Percentiles rank a stretch among this genome's conserved stretches.
phyloP scores from a whole-genome alignment of 2,888 invertebrate species.

The Lepidonotus clava region DNA sequence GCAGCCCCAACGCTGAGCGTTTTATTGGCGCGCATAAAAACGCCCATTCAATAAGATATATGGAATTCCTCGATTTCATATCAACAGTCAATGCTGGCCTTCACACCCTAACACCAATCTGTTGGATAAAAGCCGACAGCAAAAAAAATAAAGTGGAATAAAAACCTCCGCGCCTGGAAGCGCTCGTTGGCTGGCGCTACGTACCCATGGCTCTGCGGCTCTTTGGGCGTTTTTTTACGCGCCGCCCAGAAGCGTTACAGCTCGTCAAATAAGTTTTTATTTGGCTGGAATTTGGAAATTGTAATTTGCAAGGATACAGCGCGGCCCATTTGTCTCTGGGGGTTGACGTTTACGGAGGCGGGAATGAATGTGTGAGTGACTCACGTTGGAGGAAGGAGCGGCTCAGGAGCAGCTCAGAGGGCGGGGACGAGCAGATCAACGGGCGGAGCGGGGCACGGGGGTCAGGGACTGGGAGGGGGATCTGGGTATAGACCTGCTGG shows the following conservation, averaged over 20 bases:
- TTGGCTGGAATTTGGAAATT: conserved; percentile 56
- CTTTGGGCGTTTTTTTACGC: conserved; percentile 52
- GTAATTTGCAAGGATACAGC: conserved; percentile 57
- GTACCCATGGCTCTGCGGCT: conserved; percentile 1
- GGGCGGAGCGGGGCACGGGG: not conserved
- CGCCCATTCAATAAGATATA: conserved; percentile 51
- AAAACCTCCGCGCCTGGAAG: not conserved
- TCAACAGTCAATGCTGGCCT: not conserved
- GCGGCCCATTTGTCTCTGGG: conserved; percentile 53
- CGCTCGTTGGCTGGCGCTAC: conserved; percentile 1
- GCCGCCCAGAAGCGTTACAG: conserved; percentile 2
- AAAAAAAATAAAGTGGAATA: not conserved
- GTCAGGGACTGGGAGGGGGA: no score
- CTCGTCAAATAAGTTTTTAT: conserved; percentile 56
- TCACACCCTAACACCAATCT: not conserved
- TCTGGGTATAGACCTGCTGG: not conserved
- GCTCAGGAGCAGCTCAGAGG: no score
- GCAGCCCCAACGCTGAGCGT: not conserved
- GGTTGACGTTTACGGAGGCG: conserved; percentile 55
- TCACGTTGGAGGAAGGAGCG: no score
- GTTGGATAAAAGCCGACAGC: not conserved
- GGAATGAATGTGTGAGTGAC: conserved; percentile 50
- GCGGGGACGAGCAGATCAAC: no score
- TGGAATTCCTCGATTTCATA: conserved; percentile 55
- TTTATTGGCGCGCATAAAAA: conserved; percentile 37